A percentile compares a stretch with the other conserved stretches of the same genome.
These are phyloP conservation scores for Silurus meridionalis DNA, from an alignment of 2,113 vertebrate species.

Conservation along the genomic window DNA sequence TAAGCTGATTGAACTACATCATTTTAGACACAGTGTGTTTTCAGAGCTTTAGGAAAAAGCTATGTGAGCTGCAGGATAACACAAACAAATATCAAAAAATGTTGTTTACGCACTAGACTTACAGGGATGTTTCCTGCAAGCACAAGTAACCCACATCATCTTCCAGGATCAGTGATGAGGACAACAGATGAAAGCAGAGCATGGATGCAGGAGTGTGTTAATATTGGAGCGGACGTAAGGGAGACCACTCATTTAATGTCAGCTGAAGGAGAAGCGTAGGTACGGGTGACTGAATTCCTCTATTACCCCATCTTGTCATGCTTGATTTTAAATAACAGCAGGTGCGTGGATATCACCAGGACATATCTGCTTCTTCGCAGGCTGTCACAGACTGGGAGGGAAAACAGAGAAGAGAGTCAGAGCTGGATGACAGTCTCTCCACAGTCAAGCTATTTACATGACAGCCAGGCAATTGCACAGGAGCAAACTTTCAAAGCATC, in stretches of 20 bases:
- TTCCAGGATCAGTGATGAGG: conserved; percentile 8
- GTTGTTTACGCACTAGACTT: conserved; percentile 26
- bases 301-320: conserved; percentile 53
- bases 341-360: conserved; percentile 47
- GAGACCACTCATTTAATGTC: conserved; percentile 50
- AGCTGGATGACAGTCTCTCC: conserved; percentile 42
- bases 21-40: conserved; percentile 26
- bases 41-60: conserved; percentile 45
- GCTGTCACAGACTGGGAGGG: conserved; percentile 44
- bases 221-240: conserved; percentile 39
- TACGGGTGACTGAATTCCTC: conserved; percentile 52
- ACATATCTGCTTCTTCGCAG: conserved; percentile 45
- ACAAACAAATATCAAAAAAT: conserved; percentile 45
- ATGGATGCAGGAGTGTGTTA: conserved; percentile 35
- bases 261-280: conserved; percentile 49
- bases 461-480: conserved; percentile 43
- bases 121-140: conserved; percentile 30
- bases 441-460: conserved; percentile 48
- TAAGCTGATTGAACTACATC: conserved; percentile 25
- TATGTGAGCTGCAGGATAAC: conserved; percentile 49
- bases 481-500: conserved; percentile 25
- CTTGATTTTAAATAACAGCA: conserved; percentile 57
- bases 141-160: conserved; percentile 7
- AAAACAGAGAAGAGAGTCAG: conserved; percentile 46
- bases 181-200: conserved; percentile 28